Conservation (phyloP, 2,113 vertebrate genomes). For the Carettochelys insculpta region DNA sequence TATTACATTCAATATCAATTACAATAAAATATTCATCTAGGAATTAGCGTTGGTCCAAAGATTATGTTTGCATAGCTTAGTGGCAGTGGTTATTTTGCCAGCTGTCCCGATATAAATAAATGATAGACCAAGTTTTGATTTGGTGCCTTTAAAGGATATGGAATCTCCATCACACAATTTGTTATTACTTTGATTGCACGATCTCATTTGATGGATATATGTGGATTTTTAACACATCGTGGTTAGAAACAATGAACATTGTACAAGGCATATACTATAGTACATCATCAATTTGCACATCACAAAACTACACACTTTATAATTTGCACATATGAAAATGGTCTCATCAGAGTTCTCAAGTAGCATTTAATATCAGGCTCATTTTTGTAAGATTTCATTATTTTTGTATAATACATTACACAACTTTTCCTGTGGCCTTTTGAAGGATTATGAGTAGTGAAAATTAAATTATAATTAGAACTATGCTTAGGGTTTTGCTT, state of each 20-base stretch:
- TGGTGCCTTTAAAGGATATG: neutral
- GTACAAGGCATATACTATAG: neutral
- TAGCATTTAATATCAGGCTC: neutral
- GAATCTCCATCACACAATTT: neutral
- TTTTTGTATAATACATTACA: neutral
- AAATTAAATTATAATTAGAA: neutral
- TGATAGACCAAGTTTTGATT: neutral
- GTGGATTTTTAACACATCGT: neutral
- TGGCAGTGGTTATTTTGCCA: neutral
- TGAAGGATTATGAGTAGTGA: neutral
- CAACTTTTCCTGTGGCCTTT: neutral
- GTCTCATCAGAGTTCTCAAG: neutral
- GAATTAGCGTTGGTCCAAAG: neutral
- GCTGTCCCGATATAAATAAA: neutral
- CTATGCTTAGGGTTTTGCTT: neutral
- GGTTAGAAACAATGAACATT: neutral
- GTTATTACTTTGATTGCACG: neutral
- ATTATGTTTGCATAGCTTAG: neutral
- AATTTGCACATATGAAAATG: neutral
- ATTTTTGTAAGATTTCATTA: too few species aligned
- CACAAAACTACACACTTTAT: neutral
- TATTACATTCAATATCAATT: neutral
- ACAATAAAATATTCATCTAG: neutral
- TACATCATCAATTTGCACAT: neutral
- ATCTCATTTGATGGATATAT: neutral